Base-by-base conservation (phyloP, 2,113 vertebrate species). In the Hoplias malabaricus region DNA sequence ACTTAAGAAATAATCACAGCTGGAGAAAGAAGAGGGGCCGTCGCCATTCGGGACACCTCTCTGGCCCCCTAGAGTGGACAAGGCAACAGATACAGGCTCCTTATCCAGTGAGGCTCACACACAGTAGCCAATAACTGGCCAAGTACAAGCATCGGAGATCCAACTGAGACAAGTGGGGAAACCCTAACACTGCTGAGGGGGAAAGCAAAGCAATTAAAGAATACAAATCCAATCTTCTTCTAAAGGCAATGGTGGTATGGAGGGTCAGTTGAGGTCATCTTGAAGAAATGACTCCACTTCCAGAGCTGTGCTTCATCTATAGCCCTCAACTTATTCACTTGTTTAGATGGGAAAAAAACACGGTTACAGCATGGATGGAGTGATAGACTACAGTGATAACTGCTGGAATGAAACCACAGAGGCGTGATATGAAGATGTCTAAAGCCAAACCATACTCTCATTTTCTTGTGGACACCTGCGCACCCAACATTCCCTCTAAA, bases 171-270 rank as follows among this genome's bases (percentile, higher is more conserved):
- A 19, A 33, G 16, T n/a, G 11, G 14, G 23, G n/a, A 59, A 66
- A 54, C 61, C 50, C 5, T 11, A 53, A 67, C 38, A 5, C 50
- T 59, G 50, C 27, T 31, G 21, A 48, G 50, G 69, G 11, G 10
- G 25, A 54, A 54, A 71, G 62, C 29, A 57, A 79, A 50, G 43
- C 68, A 78, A 73, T 79, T 73, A 79, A 79, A 66, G 62, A 67
- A 73, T 79, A 12, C 27, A 13, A 68, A 79, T 36, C 50, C 69
- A 66, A 68, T 67, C 50, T 46, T 57, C 50, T 67, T 50, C 69
- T 63, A 69, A 29, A 66, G 59, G 29, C 48, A 25, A 12, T 27
- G 9, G 42, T 67, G 43, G n/a, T 67, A 67, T 46, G 36, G 9
- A 65, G 10, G 34, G 38, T 59, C 56, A 59, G 65, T 31, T 34